Conservation (phyloP, 2,113 vertebrate genomes). For the Scolopax mira region DNA sequence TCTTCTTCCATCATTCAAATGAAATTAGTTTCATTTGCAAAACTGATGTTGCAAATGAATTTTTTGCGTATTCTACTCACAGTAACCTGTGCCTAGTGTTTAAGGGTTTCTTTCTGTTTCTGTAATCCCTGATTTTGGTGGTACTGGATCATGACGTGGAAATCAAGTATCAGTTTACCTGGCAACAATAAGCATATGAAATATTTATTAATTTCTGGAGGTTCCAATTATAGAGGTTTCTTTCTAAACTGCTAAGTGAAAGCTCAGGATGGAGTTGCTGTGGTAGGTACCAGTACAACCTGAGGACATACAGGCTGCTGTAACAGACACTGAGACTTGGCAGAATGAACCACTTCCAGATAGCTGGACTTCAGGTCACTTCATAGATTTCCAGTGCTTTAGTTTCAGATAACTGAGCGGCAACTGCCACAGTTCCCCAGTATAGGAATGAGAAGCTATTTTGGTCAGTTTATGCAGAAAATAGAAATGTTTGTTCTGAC, state of each 20-base stretch:
- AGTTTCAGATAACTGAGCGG: not conserved
- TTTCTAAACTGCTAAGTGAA: not conserved
- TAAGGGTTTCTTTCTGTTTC: not conserved
- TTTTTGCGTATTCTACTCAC: not conserved
- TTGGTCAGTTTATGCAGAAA: not conserved
- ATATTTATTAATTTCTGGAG: not conserved
- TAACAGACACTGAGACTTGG: not conserved
- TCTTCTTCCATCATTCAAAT: too few species aligned
- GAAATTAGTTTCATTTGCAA: too few species aligned
- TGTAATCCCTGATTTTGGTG: not conserved
- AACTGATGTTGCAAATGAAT: not conserved
- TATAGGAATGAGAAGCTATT: not conserved
- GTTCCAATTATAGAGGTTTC: not conserved
- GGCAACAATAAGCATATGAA: conserved; percentile 8
- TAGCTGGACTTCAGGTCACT: not conserved
- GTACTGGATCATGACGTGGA: not conserved
- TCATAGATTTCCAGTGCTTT: not conserved
- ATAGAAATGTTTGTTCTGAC: not conserved
- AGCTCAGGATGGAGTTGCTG: not conserved
- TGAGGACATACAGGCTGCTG: not conserved
- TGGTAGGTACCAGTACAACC: not conserved
- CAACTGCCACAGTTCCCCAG: not conserved
- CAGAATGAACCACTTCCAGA: not conserved
- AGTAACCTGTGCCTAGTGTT: not conserved
- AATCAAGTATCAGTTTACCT: conserved; percentile 46